A percentile compares a stretch with the other conserved stretches of the same genome.
These are phyloP conservation scores for Tillus elongatus DNA, from an alignment of 2,888 invertebrate genomes.

Conservation along the genomic window DNA sequence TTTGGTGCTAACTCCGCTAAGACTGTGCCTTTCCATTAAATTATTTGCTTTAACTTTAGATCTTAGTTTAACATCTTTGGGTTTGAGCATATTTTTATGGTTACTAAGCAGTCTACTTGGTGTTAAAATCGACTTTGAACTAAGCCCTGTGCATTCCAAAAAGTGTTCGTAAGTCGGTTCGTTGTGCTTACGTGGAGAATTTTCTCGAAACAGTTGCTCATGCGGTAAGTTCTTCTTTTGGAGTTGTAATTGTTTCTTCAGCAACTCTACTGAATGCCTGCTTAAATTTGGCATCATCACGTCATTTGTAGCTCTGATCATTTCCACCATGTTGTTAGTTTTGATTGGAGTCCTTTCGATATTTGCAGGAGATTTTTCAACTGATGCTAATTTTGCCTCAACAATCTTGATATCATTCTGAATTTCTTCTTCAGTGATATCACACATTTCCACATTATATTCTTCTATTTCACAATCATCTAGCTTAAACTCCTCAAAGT, in stretches of 20 bases:
- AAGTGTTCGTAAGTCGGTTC: slow-evolving; percentile 62
- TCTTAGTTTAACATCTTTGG: slow-evolving; percentile 68
- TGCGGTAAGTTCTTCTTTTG: slow-evolving; percentile 34
- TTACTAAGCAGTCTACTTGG: slow-evolving; percentile 60
- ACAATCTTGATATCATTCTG: slow-evolving; percentile 8
- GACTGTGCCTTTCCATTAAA: slow-evolving; percentile 42
- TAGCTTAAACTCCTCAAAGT: slow-evolving; percentile 71
- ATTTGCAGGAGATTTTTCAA: slow-evolving; percentile 6
- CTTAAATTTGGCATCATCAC: slow-evolving; percentile 28
- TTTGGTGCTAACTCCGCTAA: slow-evolving; percentile 39
- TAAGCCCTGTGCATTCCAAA: slow-evolving; percentile 68
- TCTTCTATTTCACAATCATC: slow-evolving; percentile 59
- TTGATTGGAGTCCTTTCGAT: too few species aligned
- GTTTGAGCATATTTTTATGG: slow-evolving; percentile 67
- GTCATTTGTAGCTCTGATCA: slow-evolving; percentile 31
- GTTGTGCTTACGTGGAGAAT: slow-evolving; percentile 29
- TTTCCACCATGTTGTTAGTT: slow-evolving; percentile 26
- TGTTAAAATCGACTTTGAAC: slow-evolving; percentile 67
- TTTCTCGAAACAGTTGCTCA: slow-evolving; percentile 22
- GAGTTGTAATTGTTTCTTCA: slow-evolving; percentile 29
- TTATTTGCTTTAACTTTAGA: slow-evolving; percentile 53
- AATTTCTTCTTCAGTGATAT: slow-evolving; percentile 18
- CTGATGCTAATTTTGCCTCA: slow-evolving; percentile 2
- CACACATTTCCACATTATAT: slow-evolving; percentile 28
- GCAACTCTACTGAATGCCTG: slow-evolving; percentile 30